A percentile compares a stretch with the other conserved stretches of the same genome.
These are phyloP conservation scores for Conus canariensis DNA, from an alignment of 2,888 invertebrate species.

Conservation along the genomic window DNA sequence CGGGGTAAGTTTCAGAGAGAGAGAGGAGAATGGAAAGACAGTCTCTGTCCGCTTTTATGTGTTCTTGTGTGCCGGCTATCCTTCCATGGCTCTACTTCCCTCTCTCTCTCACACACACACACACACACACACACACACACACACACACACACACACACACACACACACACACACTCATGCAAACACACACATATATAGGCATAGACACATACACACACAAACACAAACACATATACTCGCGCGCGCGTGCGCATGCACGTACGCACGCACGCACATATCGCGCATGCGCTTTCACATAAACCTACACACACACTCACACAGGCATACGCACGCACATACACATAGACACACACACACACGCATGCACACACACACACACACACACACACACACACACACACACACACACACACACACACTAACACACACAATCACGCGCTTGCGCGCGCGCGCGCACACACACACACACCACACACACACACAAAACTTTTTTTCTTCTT, in stretches of 20 bases:
- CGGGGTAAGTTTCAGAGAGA: no score
- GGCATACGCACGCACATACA: not conserved
- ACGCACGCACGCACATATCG: no score
- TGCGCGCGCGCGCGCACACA: conserved; percentile 8
- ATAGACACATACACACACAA: not conserved
- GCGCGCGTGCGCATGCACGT: no score
- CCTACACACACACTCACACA: not conserved
- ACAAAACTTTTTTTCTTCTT: not conserved
- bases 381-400: conserved; percentile 20
- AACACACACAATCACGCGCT: not conserved
- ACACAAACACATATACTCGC: not conserved
- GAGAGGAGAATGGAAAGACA: no score
- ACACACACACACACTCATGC: not conserved
- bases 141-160: not conserved
- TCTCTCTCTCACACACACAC: not conserved
- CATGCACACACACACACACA: conserved; percentile 1
- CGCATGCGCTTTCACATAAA: not conserved
- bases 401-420: not conserved
- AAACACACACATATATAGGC: not conserved
- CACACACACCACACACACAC: conserved; percentile 28
- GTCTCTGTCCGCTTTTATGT: no score
- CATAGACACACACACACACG: not conserved
- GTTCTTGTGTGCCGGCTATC: no score
- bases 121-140: not conserved
- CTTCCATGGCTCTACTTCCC: no score